Base-by-base conservation (phyloP, 2,113 vertebrate species). In the Rhipidura dahli region DNA sequence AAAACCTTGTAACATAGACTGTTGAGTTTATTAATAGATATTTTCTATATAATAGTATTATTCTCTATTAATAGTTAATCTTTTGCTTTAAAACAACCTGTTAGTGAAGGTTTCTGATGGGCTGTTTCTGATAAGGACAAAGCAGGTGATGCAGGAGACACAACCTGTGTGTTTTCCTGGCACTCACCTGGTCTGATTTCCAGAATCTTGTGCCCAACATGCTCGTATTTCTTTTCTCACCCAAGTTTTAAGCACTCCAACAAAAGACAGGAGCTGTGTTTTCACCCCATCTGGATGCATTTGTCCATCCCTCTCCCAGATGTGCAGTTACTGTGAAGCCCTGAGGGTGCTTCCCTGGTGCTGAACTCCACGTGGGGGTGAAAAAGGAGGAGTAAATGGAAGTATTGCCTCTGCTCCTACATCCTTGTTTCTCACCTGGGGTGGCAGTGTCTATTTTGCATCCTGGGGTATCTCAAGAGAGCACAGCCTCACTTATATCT, bases 221-320 rank as follows among this genome's bases (percentile, higher is more conserved):
- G 7, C 31, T 51, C 0, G 0, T 13, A 20, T 19, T 9, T 63
- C 28, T 66, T 76, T 64, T 21, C 44, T 54, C 16, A 51, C 14
- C 33, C 11, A 5, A 60, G 35, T 11, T 28, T 78, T 17, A 42
- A 53, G 14, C 28, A 15, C 54, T 57, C 31, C 60, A 69, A 3
- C 49, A 33, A 50, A 92, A 80, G 39, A 30, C 45, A 73, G 54
- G 51, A 40, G 10, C 24, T 89, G 13, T 1, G 4, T n/a, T 81
- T 53, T 35, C 31, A 9, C 22, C 40, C 57, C 28, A 10, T 5
- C 60, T 61, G 1, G 3, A 5, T 24, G 9, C 23, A 4, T 28
- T 47, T 44, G 19, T 33, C 53, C 40, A 9, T 26, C 61, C 26
- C 83, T 64, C 51, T 85, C 33, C 19, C 35, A 49, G 15, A 10